Base-by-base conservation (phyloP, 2,113 vertebrate species). In the Carassius carassius region DNA sequence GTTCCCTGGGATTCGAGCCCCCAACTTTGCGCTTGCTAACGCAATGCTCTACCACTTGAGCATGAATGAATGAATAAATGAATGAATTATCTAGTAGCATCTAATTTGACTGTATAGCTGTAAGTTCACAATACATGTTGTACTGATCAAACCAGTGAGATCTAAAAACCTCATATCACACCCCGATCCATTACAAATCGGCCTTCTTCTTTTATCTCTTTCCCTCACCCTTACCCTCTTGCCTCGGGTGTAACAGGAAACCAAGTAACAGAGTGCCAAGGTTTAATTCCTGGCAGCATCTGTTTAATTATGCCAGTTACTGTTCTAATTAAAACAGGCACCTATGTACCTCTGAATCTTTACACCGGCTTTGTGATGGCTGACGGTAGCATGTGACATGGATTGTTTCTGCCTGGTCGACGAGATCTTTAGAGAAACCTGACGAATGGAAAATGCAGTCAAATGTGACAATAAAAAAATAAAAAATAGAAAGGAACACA, bases 241-340 rank as follows among this genome's bases (percentile, higher is more conserved):
- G 63, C 77, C 79, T 72, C 29, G 82, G 88, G 91, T 90, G 91
- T 93, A 92, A 93, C 92, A 91, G 85, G 92, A 94, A 91, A 90
- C 92, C 89, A 89, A n/a, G n/a, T n/a, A n/a, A n/a, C 91, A 92
- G 93, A 91, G 89, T 90, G 92, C 91, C 89, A 91, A 91, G 91
- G 91, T 94, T 93, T 94, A 93, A 95, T 95, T 95, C 93, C 92
- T 94, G 93, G 94, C 94, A 94, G 93, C 94, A 93, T 95, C 94
- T 94, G 93, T 94, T 37, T 95, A 95, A 94, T 95, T 95, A 95
- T 92, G 92, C 88, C 92, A 90, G 85, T 91, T 91, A 89, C 92
- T 92, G 91, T 90, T 94, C 91, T 95, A 95, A 94, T 95, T 94
- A 94, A 94, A 95, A 93, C 91, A 92, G 93, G 91, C 93, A 94